Base-by-base conservation (phyloP, 2,888 invertebrate genomes). In the Didymodactylos carnosus region DNA sequence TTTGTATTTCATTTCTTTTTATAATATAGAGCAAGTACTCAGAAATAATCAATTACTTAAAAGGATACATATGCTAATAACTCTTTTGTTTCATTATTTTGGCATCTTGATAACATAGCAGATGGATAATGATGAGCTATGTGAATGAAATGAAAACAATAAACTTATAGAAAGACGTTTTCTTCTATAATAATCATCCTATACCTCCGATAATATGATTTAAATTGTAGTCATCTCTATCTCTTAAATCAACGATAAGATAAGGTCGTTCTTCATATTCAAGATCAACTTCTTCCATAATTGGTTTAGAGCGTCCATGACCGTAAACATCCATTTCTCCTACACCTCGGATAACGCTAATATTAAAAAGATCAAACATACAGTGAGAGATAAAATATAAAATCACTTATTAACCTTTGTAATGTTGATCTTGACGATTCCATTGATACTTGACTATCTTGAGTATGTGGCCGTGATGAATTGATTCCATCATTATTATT, bases 211-310 rank as follows among this genome's bases (percentile, higher is more conserved):
- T 82, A 69, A 85, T 81, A 76, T 83, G 84, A 76, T 82, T 82
- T 72, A 79, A 76, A 27, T 80, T 77, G 77, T 78, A 85, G 5
- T 79, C 79, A 72, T 84, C 84, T 27, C 73, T 70, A 62, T 83
- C 82, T 73, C 85, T 76, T 49, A 85, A 80, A 77, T 85, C 85
- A 75, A 85, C 78, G 70, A 85, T 77, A 25, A 85, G 79, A 77
- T 84, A 85, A 0, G 85, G 84, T 73, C 79, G 78, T 69, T 75
- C 72, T 13, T 29, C 39, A 14, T 41, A 49, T 71, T 73, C 53
- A 76, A 39, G 76, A 74, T 53, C 53, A 39, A 41, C 51, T 23
- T 23, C 27, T 49, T 41, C 39, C 35, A 46, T 76, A 27, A 49
- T 49, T 23, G 43, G 51, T 35, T 35, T 29, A 40, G 41, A 40